phyloP scores from a whole-genome alignment of 2,113 vertebrate genomes.

The Rhinopithecus roxellana region DNA sequence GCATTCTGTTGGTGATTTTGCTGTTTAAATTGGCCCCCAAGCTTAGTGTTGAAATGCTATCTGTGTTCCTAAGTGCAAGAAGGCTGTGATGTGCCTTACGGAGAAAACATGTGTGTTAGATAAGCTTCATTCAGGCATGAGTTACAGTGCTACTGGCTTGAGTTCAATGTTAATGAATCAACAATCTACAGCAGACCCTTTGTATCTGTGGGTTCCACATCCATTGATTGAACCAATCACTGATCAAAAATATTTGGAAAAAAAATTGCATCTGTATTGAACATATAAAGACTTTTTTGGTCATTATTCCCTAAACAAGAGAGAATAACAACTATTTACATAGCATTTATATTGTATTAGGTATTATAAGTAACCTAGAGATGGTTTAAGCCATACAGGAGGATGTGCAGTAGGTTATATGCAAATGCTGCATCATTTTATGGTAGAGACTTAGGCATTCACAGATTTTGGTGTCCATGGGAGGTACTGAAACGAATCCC shows the following conservation, averaged over 20 bases:
- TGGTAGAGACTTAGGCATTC: not conserved
- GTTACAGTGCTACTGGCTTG: not conserved
- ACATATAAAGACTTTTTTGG: not conserved
- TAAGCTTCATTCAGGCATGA: not conserved
- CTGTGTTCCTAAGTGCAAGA: not conserved
- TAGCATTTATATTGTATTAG: not conserved
- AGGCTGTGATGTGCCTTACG: not conserved
- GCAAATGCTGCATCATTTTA: not conserved
- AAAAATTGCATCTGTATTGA: not conserved
- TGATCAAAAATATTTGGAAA: not conserved
- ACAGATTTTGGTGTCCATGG: not conserved
- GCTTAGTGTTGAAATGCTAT: not conserved
- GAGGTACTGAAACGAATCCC: not conserved
- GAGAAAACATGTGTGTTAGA: not conserved
- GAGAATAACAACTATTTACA: not conserved
- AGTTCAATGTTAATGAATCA: not conserved
- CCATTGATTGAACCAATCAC: not conserved
- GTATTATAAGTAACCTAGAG: not conserved
- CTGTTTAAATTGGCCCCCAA: not conserved
- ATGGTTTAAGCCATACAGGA: not conserved
- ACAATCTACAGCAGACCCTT: not conserved
- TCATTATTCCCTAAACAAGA: not conserved
- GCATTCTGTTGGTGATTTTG: not conserved
- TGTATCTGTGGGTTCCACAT: not conserved
- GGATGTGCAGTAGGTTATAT: not conserved